Percentiles rank a stretch among this genome's conserved stretches.
Evolutionary conservation across 2,888 invertebrate genomes (phyloP).

Genomic region (Tanypteryx hageni): DNA sequence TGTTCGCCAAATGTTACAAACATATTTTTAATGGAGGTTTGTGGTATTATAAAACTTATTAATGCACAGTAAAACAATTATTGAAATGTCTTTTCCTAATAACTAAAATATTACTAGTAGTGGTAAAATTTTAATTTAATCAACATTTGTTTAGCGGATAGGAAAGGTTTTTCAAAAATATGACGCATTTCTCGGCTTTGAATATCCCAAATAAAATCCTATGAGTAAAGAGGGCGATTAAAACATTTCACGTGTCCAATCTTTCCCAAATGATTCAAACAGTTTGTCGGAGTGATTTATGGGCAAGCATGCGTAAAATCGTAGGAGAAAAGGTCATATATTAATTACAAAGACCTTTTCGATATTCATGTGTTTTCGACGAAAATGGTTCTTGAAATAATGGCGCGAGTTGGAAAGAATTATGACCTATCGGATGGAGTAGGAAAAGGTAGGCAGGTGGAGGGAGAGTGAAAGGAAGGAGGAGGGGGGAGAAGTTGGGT

Average conservation of each 20-base stretch:
- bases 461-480: background rate
- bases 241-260: slow-evolving; percentile 4
- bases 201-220: too few relatives aligned
- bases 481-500: background rate
- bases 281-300: background rate
- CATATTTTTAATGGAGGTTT: too few relatives aligned
- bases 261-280: background rate
- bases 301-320: background rate
- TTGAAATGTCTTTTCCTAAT: too few relatives aligned
- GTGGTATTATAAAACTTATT: too few relatives aligned
- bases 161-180: too few relatives aligned
- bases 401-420: background rate
- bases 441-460: background rate
- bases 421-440: background rate
- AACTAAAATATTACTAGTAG: too few relatives aligned
- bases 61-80: too few relatives aligned
- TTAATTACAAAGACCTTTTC: slow-evolving; percentile 1
- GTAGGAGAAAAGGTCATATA: background rate
- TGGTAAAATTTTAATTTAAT: too few relatives aligned
- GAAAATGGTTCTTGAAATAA: background rate
- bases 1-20: too few relatives aligned
- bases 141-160: too few relatives aligned
- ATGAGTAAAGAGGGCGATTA: background rate
- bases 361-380: slow-evolving; percentile 16
- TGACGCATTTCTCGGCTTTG: too few relatives aligned